Base-by-base conservation (phyloP, 2,797 vertebrate genomes). In the Paratrypauchen microcephalus region DNA sequence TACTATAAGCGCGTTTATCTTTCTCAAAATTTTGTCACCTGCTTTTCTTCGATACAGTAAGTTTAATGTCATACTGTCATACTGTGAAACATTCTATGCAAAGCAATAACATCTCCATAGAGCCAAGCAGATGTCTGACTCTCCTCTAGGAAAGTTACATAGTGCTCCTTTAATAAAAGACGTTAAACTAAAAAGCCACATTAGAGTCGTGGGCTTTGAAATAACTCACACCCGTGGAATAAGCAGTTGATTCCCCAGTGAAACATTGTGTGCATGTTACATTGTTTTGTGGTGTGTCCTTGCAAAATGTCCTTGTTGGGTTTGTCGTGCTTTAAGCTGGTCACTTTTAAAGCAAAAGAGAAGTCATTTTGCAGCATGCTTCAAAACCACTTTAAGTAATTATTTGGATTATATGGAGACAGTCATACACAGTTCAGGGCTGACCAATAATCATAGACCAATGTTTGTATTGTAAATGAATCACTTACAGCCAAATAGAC, bases 221-320 rank as follows among this genome's bases (percentile, higher is more conserved):
- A 65, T 50, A 32, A 6, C 62, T 30, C 47, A 47, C 61, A 18
- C 48, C 61, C 26, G n/a, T 48, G 4, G 23, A 26, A 47, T 23
- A 15, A 16, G 23, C 41, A 19, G 63, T 30, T 26, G 47, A 50
- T 52, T 52, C 63, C 47, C 45, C 45, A 2, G 8, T 65, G 63
- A 30, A 65, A 21, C 23, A 63, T 50, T 50, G 47, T 65, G 61
- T 63, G 13, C 26, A n/a, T 24, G 61, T 23, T 18, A 19, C 21
- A 65, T 50, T 65, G 45, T 65, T 65, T 13, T 52, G 63, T 65
- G 18, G 24, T 19, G 16, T 30, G 63, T 65, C 63, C 63, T 65
- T 65, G 63, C 45, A 12, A 52, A 21, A 50, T 65, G 45, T 4
- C 63, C 63, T 65, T 65, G 45, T 65, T 64, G 9, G 18, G n/a